A percentile compares a stretch with the other conserved stretches of the same genome.
Conservation (phyloP, 2,888 invertebrate species). For the Agapostemon virescens region DNA sequence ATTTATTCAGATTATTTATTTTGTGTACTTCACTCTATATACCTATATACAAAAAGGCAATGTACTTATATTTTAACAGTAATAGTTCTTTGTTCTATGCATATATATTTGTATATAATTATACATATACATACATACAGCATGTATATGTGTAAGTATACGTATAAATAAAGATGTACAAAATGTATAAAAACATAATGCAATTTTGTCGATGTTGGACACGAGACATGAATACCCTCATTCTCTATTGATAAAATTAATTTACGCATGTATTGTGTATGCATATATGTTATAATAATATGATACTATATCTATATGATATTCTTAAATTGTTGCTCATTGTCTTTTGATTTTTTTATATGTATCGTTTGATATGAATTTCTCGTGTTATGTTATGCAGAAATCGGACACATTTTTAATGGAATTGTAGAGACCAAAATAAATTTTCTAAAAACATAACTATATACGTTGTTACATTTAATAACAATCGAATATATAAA, state of each 20-base stretch:
- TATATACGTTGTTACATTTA: background rate
- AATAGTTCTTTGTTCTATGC: slow-evolving; percentile 35
- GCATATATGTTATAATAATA: slow-evolving; percentile 21
- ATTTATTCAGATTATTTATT: slow-evolving; percentile 15
- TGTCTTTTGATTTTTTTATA: slow-evolving; percentile 7
- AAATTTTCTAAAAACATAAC: background rate
- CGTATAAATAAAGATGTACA: slow-evolving; percentile 68
- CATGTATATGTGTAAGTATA: slow-evolving; percentile 23
- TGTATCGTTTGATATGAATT: slow-evolving; percentile 13
- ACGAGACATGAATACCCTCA: slow-evolving; percentile 33
- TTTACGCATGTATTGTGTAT: slow-evolving; percentile 16
- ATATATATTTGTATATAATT: slow-evolving; percentile 32
- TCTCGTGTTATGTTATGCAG: background rate
- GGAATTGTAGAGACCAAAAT: background rate
- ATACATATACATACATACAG: slow-evolving; percentile 28
- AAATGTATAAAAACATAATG: slow-evolving; percentile 64
- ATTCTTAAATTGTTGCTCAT: slow-evolving; percentile 16
- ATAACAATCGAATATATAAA: slow-evolving; percentile 1
- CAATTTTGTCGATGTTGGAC: slow-evolving; percentile 20
- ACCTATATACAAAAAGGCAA: slow-evolving; percentile 20
- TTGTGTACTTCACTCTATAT: slow-evolving; percentile 14
- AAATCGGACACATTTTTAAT: background rate
- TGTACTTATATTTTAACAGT: slow-evolving; percentile 27
- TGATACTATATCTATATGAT: slow-evolving; percentile 8
- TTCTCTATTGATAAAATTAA: slow-evolving; percentile 36